Base-by-base conservation (phyloP, 2,113 vertebrate genomes). In the Baryphthengus martii region DNA sequence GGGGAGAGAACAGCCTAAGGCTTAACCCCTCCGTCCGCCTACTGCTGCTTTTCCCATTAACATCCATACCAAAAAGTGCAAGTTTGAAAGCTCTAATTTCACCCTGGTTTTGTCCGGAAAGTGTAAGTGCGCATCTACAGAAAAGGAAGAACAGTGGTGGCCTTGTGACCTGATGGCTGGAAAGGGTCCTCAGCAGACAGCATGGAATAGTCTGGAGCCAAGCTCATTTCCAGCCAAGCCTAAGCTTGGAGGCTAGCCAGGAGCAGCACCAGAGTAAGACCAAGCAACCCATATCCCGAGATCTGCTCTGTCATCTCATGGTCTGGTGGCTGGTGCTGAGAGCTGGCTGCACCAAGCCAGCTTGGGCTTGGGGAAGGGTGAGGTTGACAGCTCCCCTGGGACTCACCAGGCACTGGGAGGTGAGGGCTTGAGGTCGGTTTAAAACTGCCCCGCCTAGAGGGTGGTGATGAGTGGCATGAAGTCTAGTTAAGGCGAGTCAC, bases 231-330 rank as follows among this genome's bases (percentile, higher is more conserved):
- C 61, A 70, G 18, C 35, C 1, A 1, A 61, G 37, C 62, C 45
- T 52, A 19, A 58, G 42, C 9, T 85, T 79, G 50, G 70, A 82
- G 65, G 47, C 21, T 44, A 62, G 18, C 11, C 42, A 40, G 62
- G 49, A 73, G 39, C 31, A 75, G 49, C 3, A 1, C 5, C 31
- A 65, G 55, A 40, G 40, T 45, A 61, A 52, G 59, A 66, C n/a
- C 37, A 35, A 82, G 49, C 21, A 50, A 66, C 35, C 28, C 1
- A 3, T 19, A 18, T 58, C 44, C 28, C 0, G 0, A n/a, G 8
- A 23, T 73, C 18, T 49, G 35, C 35, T 61, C 49, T 37, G 17
- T 77, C 75, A 72, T 44, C 20, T 62, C 26, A 6, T 3, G 25
- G 37, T 12, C 58, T 56, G 67, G 28, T 71, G 40, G 12, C n/a